Base-by-base conservation (phyloP, 2,888 invertebrate genomes). In the Fissipunctia ypsillon region DNA sequence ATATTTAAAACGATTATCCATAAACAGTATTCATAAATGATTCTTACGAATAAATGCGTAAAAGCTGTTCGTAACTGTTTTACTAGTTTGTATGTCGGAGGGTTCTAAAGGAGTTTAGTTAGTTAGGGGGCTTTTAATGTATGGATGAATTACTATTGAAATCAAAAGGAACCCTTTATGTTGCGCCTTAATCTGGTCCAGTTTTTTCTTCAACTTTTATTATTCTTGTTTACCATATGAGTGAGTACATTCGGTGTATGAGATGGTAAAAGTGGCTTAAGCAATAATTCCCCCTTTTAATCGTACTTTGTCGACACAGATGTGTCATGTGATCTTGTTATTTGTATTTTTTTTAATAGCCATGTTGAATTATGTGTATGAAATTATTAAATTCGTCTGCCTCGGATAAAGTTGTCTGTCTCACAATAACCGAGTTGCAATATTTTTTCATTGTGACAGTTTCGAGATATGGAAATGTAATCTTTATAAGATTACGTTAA, bases 141-240 rank as follows among this genome's bases (percentile, higher is more conserved):
- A 66, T 83, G 79, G 68, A 65, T 78, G 83, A 79, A 86, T 84
- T 84, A 85, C 80, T 78, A 69, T 87, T 78, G 73, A 80, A 81
- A 76, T 74, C 69, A 90, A 90, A 89, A 88, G 88, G 86, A 90
- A 89, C 91, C 90, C 90, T 91, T 90, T 92, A 91, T 91, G 88
- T n/a, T n/a, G 90, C 86, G 87, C 86, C 86, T 89, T 90, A 91
- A 92, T 92, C 90, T 92, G 93, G 93, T 93, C 93, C 93, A 92
- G 93, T 95, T 93, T 91, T 88, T 89, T 89, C 85, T 80, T 84
- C 76, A 87, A 87, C 85, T 82, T 85, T 88, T 88, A 88, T 94
- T 93, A 93, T 94, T 91, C 90, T 81, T 92, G 91, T 92, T 93
- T 92, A 94, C 94, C 94, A 87, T 93, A 92, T 91, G 91, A 85